These are phyloP conservation scores for Monopterus albus DNA, from an alignment of 2,113 vertebrate genomes.

Conservation along the genomic window DNA sequence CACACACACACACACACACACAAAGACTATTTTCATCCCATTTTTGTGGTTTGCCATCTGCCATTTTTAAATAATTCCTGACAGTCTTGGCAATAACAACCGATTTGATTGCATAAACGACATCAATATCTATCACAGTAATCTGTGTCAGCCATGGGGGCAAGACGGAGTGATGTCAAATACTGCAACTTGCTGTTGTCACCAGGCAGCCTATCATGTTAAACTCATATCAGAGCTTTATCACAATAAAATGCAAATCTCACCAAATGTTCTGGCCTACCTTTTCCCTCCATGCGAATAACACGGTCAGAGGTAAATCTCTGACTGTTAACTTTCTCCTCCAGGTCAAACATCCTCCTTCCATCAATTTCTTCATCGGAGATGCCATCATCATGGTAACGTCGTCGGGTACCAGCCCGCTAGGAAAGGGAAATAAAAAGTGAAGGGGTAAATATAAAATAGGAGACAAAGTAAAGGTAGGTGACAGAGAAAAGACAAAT, in stretches of 20 bases:
- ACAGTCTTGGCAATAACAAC: no score
- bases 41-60: no score
- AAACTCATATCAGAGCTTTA: no score
- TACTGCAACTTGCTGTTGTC: background rate
- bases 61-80: background rate
- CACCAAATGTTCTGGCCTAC: conserved; percentile 50
- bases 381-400: conserved; percentile 96
- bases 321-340: conserved; percentile 91
- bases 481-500: no score
- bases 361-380: conserved; percentile 98
- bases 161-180: no score
- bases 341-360: conserved; percentile 93
- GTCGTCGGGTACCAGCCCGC: conserved; percentile 91
- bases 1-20: no score
- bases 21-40: background rate
- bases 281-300: conserved; percentile 94
- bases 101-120: background rate
- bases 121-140: background rate
- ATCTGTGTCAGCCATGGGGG: no score
- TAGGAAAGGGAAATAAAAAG: conserved; percentile 50
- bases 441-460: background rate
- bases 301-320: conserved; percentile 90
- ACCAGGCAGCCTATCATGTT: background rate
- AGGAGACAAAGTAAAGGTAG: no score
- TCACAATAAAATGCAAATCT: no score